Percentiles rank a stretch among this genome's conserved stretches.
Conservation (phyloP, 2,797 vertebrate genomes). For the Threskiornis aethiopicus region DNA sequence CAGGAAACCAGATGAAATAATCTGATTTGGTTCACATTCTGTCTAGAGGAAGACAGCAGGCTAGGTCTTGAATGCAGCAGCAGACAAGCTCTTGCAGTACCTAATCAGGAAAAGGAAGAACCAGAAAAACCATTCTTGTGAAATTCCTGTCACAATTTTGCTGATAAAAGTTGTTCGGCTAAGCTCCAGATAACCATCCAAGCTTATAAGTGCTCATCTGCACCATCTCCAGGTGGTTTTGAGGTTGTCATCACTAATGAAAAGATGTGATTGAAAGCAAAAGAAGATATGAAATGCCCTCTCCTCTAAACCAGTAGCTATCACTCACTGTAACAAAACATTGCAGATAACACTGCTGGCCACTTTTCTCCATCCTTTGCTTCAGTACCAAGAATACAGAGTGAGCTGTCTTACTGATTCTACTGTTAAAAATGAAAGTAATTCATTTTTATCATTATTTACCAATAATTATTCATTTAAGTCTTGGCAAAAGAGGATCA, state of each 20-base stretch:
- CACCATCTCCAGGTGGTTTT: slow-evolving; percentile 47
- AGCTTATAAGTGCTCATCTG: slow-evolving; percentile 30
- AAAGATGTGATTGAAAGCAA: slow-evolving; percentile 43
- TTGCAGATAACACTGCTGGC: slow-evolving; percentile 10
- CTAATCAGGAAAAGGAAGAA: neutral
- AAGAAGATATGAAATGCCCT: slow-evolving; percentile 18
- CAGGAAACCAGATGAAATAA: neutral
- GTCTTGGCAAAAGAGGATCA: neutral
- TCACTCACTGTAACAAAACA: slow-evolving; percentile 13
- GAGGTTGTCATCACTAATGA: slow-evolving; percentile 50
- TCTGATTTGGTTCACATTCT: neutral
- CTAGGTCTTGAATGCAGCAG: neutral
- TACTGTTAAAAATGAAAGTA: neutral
- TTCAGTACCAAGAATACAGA: neutral
- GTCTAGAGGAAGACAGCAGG: neutral
- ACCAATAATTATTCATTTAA: slow-evolving; percentile 24
- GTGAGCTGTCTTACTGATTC: neutral
- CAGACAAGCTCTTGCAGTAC: neutral
- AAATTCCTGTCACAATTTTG: slow-evolving; percentile 25
- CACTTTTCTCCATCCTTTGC: neutral
- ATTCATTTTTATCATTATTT: slow-evolving; percentile 1
- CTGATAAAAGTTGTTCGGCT: slow-evolving; percentile 40
- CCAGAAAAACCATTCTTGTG: neutral
- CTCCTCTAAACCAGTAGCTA: slow-evolving; percentile 19
- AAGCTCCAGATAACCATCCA: slow-evolving; percentile 53